Percentiles rank a stretch among this genome's conserved stretches.
These are phyloP conservation scores for Ceratina australensis DNA, from an alignment of 1,140 invertebrate genomes.

Conservation along the genomic window DNA sequence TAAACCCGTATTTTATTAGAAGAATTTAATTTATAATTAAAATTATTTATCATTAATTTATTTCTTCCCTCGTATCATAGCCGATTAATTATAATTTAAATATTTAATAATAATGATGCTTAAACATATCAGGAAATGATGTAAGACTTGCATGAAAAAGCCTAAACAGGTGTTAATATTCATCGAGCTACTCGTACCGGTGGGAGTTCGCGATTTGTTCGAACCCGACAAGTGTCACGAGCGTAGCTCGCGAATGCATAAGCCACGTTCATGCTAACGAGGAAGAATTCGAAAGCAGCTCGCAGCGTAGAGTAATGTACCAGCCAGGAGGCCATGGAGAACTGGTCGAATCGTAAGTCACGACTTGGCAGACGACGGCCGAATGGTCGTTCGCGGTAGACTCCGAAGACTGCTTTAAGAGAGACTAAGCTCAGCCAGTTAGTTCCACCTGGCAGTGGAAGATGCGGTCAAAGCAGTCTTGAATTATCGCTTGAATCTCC, in stretches of 20 bases:
- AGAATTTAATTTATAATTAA: too few species aligned
- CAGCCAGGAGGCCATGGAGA: constrained; percentile 11
- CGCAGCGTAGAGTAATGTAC: neutral
- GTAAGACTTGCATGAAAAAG: neutral
- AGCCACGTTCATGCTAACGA: constrained; percentile 57
- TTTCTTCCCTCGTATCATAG: too few species aligned
- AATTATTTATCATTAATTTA: too few species aligned
- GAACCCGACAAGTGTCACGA: constrained; percentile 24
- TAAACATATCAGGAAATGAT: too few species aligned
- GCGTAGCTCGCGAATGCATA: constrained; percentile 22
- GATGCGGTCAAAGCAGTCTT: constrained; percentile 40
- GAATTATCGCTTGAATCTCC: neutral
- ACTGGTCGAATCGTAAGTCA: constrained; percentile 58
- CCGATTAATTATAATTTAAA: too few species aligned
- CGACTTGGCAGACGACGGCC: constrained; percentile 43
- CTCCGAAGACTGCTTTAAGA: constrained; percentile 51
- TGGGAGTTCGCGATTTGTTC: constrained; percentile 15
- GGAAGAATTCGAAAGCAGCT: constrained; percentile 52
- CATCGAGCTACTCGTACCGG: constrained; percentile 11
- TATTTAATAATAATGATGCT: too few species aligned
- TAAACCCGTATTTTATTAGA: too few species aligned
- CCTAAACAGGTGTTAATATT: constrained; percentile 22
- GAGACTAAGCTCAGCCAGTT: constrained; percentile 51
- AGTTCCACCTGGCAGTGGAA: constrained; percentile 63
- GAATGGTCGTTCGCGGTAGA: constrained; percentile 24